Evolutionary conservation across 2,113 vertebrate genomes (phyloP), one percentile per base, ranked within the genome.

Genomic region (Aepyceros melampus): DNA sequence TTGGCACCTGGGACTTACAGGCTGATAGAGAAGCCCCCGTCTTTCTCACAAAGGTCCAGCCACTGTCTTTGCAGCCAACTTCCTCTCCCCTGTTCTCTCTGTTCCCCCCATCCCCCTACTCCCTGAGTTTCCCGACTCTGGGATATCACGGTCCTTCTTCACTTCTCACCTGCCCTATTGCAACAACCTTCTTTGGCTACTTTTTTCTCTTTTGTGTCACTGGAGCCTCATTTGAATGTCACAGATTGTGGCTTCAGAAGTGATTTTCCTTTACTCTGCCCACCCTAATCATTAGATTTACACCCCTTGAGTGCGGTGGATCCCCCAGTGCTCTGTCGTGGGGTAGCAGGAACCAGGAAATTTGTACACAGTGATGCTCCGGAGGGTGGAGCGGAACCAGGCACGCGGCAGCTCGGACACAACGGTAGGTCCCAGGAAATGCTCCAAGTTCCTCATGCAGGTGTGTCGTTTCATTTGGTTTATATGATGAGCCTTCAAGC

Each of bases 81-180:
- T 23, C 36, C 40, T 51, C n/a, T 40, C 16, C 15, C 3, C 2
- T 8, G 33, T 23, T 36, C 56, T 13, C 51, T 33, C 62, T 25
- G 29, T 2, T 3, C 23, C 11, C 9, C 5, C 8, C 3, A 3
- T 9, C 4, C 45, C 15, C 10, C 10, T 1, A 2, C 45, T 5
- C 3, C 33, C 56, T 16, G n/a, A 14, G 8, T 25, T 19, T 81
- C 36, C 71, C 23, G 2, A 0, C 29, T 33, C 67, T 67, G 90
- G 64, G 53, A 16, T 64, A 36, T 62, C 25, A 5, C 12, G 43
- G 45, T 78, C n/a, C 45, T 51, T 43, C 51, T 45, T 83, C 58
- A 36, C 49, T 21, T 81, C 33, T 82, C 40, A 14, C 45, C 51
- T 55, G 91, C 43, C 21, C 31, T 6, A 21, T 53, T 60, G 43